Conservation (phyloP, 1,140 invertebrate species). For the Drosophila punjabiensis region DNA sequence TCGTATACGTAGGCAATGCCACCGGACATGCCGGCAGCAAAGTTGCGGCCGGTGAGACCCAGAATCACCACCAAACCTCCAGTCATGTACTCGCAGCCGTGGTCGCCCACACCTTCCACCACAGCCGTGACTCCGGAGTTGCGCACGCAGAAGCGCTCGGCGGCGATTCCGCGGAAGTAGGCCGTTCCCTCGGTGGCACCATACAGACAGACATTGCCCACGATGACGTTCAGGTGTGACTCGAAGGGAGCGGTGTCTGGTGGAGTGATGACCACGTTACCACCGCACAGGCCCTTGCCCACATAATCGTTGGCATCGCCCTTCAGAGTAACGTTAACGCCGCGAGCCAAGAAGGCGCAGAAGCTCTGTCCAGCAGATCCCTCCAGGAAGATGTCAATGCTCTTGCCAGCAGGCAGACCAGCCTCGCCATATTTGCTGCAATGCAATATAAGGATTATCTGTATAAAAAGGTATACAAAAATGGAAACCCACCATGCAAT, state of each 20-base stretch:
- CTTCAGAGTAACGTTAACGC: conserved; percentile 95
- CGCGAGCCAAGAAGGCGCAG: conserved; percentile 98
- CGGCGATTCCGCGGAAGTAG: conserved; percentile 98
- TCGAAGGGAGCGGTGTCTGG: conserved; percentile 93
- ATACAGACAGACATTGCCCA: conserved; percentile 99
- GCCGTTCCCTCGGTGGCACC: conserved; percentile 97
- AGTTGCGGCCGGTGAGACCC: conserved; percentile 98
- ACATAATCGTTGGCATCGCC: conserved; percentile 99
- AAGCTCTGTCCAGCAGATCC: conserved; percentile 99
- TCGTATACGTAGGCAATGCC: conserved; percentile 99
- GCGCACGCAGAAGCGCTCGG: conserved; percentile 98
- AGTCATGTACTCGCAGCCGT: conserved; percentile 99
- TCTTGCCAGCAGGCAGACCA: conserved; percentile 93
- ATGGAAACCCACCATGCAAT: conserved; percentile 92
- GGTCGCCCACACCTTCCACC: conserved; percentile 97
- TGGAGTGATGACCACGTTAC: conserved; percentile 97
- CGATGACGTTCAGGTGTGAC: conserved; percentile 98
- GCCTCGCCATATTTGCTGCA: conserved; percentile 94
- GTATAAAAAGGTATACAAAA: neutral
- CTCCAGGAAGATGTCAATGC: conserved; percentile 94
- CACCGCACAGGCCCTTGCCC: conserved; percentile 97
- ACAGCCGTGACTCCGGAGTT: conserved; percentile 98
- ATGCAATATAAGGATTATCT: conserved; percentile 4
- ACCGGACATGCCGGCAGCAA: conserved; percentile 99
- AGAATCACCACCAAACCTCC: conserved; percentile 96